A percentile compares a stretch with the other conserved stretches of the same genome.
These are phyloP conservation scores for Pollenia labialis DNA, from an alignment of 2,888 invertebrate genomes.

Conservation along the genomic window DNA sequence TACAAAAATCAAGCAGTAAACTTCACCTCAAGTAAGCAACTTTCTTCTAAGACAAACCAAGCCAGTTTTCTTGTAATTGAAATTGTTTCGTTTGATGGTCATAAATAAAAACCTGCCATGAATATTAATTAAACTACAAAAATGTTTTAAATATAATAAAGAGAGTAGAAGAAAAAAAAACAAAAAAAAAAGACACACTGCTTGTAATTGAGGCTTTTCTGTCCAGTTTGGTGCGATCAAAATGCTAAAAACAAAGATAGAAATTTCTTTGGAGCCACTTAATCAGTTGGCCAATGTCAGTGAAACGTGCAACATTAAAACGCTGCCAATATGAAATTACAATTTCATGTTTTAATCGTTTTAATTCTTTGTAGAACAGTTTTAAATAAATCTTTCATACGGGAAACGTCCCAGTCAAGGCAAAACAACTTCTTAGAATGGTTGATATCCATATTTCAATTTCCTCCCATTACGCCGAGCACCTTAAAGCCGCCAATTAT, in stretches of 20 bases:
- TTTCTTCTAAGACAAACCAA: constrained; percentile 32
- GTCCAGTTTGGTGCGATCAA: constrained; percentile 35
- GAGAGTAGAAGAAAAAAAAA: background rate
- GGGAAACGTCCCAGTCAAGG: constrained; percentile 51
- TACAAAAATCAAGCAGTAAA: constrained; percentile 2
- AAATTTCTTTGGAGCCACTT: constrained; percentile 10
- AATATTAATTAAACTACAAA: constrained; percentile 39
- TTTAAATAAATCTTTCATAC: background rate
- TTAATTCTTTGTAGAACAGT: background rate
- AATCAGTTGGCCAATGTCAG: constrained; percentile 54
- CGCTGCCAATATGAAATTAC: constrained; percentile 28
- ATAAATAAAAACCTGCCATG: constrained; percentile 24
- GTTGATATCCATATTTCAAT: constrained; percentile 78
- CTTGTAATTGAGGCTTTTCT: constrained; percentile 1
- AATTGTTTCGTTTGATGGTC: background rate
- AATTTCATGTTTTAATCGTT: constrained; percentile 7
- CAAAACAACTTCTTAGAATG: constrained; percentile 80
- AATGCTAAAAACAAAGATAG: constrained; percentile 3
- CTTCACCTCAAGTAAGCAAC: constrained; percentile 6
- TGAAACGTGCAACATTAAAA: constrained; percentile 57
- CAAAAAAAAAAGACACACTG: background rate
- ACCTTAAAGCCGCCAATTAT: background rate
- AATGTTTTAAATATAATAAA: constrained; percentile 19
- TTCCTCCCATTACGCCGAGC: constrained; percentile 49
- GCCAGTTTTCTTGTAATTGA: constrained; percentile 33